Conservation (phyloP, 2,888 invertebrate genomes). For the Coecobrya sp. region DNA sequence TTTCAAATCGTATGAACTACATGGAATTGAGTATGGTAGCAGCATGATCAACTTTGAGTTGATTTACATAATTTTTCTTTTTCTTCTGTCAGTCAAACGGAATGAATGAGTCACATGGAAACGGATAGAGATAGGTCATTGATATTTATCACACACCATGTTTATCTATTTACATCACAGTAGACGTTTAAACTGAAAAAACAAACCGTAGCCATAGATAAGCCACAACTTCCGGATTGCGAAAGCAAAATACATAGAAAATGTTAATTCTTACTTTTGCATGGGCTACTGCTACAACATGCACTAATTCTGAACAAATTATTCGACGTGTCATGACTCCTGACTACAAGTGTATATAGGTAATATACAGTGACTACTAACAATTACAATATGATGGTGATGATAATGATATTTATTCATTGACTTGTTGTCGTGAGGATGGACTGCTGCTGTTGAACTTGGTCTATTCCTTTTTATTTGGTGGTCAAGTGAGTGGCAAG, state of each 20-base stretch:
- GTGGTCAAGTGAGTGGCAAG: conserved; percentile 56
- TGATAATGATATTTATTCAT: background rate
- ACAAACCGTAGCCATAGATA: background rate
- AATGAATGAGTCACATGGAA: conserved; percentile 35
- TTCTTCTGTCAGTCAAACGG: background rate
- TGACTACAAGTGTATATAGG: no score
- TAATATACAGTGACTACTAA: no score
- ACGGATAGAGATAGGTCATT: conserved; percentile 60
- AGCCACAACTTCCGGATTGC: conserved; percentile 60
- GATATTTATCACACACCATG: background rate
- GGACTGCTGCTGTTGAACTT: conserved; percentile 36
- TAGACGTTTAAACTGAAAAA: background rate
- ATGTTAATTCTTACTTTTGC: no score
- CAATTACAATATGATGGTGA: background rate
- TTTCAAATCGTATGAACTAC: background rate
- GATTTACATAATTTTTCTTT: background rate
- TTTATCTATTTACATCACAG: background rate
- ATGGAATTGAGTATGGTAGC: background rate
- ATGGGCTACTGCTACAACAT: background rate
- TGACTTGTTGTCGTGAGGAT: background rate
- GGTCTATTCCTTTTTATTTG: background rate
- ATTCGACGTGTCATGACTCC: no score
- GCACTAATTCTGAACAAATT: no score
- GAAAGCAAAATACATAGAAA: background rate
- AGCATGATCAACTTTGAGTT: background rate